phyloP scores from a whole-genome alignment of 2,888 invertebrate genomes.

The Pseudolycoriella hygida region DNA sequence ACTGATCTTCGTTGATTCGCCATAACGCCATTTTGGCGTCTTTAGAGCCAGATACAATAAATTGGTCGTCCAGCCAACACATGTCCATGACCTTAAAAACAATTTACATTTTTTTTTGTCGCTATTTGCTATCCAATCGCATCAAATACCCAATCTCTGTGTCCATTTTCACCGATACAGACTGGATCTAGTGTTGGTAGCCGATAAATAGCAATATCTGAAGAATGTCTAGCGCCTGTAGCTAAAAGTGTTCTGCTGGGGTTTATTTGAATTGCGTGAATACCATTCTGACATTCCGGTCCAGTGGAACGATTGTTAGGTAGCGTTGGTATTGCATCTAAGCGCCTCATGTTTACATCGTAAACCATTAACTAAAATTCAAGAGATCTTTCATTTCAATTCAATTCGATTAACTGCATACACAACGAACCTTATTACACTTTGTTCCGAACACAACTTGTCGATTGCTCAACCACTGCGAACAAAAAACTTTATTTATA shows the following conservation, averaged over 20 bases:
- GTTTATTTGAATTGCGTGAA: constrained; percentile 87
- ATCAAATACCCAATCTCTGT: constrained; percentile 64
- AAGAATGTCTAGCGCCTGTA: constrained; percentile 81
- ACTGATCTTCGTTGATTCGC: constrained; percentile 45
- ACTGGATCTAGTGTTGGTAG: constrained; percentile 90
- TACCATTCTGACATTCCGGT: constrained; percentile 54
- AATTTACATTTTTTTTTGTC: no score
- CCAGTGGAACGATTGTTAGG: constrained; percentile 39
- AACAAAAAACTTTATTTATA: constrained; percentile 88
- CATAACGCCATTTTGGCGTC: constrained; percentile 84
- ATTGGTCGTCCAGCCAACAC: constrained; percentile 93
- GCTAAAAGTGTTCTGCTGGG: constrained; percentile 80
- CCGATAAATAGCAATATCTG: constrained; percentile 73
- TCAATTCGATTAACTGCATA: neutral
- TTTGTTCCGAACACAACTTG: constrained; percentile 95
- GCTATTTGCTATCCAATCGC: neutral
- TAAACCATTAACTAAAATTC: constrained; percentile 63
- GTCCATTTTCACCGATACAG: constrained; percentile 79
- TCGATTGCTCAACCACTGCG: constrained; percentile 87
- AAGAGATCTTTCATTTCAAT: neutral
- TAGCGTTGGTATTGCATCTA: constrained; percentile 79
- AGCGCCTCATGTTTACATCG: constrained; percentile 69
- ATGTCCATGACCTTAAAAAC: constrained; percentile 58
- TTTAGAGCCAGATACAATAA: constrained; percentile 81
- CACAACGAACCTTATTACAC: constrained; percentile 66